Conservation (phyloP, 1,140 invertebrate species). For the Microplitis demolitor region DNA sequence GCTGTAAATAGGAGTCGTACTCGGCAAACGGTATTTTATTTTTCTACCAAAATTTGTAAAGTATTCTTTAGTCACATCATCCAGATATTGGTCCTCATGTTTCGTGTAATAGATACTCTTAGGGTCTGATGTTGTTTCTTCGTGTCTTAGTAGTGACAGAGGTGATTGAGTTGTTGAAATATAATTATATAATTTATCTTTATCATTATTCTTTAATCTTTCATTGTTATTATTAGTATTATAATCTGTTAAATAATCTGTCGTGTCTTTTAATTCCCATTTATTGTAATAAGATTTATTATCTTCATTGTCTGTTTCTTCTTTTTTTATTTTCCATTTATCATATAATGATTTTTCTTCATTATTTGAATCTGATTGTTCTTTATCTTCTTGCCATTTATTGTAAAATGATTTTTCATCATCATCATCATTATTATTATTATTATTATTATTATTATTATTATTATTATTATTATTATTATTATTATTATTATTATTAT, state of each 20-base stretch:
- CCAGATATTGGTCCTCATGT: constrained; percentile 72
- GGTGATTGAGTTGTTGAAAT: constrained; percentile 42
- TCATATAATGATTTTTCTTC: constrained; percentile 34
- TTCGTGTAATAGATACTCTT: constrained; percentile 73
- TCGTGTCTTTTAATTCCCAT: too few relatives aligned
- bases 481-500: constrained; percentile 31
- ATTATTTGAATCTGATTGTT: not conserved
- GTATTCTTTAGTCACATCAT: constrained; percentile 77
- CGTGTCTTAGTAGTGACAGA: not conserved
- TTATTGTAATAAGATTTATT: constrained; percentile 33
- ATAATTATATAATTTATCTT: not conserved
- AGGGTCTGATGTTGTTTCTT: constrained; percentile 66
- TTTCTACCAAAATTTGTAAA: constrained; percentile 79
- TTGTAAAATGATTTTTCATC: constrained; percentile 20
- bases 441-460: constrained; percentile 8
- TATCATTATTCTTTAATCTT: not conserved
- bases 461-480: constrained; percentile 28
- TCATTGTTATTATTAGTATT: not conserved
- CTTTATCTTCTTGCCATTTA: constrained; percentile 44
- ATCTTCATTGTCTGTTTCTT: not conserved
- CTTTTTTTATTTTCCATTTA: too few relatives aligned
- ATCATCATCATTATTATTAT: too few relatives aligned
- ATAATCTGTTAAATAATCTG: not conserved
- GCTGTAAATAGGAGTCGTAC: constrained; percentile 63
- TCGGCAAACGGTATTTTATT: constrained; percentile 59